Base-by-base conservation (phyloP, 1,140 invertebrate genomes). In the Armadillidium nasatum region DNA sequence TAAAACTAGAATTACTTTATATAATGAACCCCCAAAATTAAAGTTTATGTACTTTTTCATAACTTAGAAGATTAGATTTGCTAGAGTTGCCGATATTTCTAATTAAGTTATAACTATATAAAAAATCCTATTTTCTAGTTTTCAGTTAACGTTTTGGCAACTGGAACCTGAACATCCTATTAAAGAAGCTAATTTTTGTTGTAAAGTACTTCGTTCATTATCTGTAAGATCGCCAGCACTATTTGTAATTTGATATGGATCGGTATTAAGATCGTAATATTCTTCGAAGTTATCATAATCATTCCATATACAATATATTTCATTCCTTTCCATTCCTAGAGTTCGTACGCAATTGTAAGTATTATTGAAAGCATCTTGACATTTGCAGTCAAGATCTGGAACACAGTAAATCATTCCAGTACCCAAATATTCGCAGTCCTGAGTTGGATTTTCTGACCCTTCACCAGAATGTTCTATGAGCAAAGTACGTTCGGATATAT, bases 401-500 rank as follows among this genome's bases (percentile, higher is more conserved):
- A 84, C 85, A 81, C 92, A 94, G 78, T 89, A 84, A 91, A 92
- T 80, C 19, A 86, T 82, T 79, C 75, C 71, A 68, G 80, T 75
- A 74, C 79, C 71, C 81, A 68, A 70, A 68, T 76, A 73, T n/a
- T 79, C 60, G 75, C 72, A 79, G 71, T 73, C 43, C 66, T 22
- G 67, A 46, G 54, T 85, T 0, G 84, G 85, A 4, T 84, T 81
- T 1, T 84, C 78, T 33, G 87, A 87, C 1, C 68, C 68, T 86
- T 94, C 93, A 10, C 93, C 93, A 79, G 88, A 88, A 82, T 94
- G 92, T 83, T 94, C 92, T 33, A 94, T 85, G 11, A 94, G 84
- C 79, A 94, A 85, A 33, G 85, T 85, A 43, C 89, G 75, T 19
- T 75, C 23, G 22, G 19, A 21, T 33, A 33, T 33, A 33, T 33